Evolutionary conservation across 2,888 invertebrate species (phyloP).

Genomic region (Bellardia bayeri): DNA sequence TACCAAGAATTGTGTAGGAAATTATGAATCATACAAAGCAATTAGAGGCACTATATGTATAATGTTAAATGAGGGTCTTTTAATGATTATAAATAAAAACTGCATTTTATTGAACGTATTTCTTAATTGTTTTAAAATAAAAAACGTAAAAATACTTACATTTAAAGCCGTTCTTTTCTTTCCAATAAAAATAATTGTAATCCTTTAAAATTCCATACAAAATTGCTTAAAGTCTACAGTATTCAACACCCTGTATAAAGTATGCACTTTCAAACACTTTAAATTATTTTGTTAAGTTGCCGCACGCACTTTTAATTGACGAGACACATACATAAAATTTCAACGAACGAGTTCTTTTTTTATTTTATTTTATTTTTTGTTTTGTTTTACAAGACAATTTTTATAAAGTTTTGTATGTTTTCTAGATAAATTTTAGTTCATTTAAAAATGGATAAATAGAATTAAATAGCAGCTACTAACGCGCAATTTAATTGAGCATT

Average conservation of each 20-base stretch:
- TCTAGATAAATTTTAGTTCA: background rate
- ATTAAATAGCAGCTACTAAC: background rate
- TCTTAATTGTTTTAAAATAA: too few species aligned
- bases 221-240: background rate
- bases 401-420: background rate
- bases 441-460: background rate
- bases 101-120: too few species aligned
- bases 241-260: conserved; percentile 37
- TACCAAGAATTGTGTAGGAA: too few species aligned
- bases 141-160: too few species aligned
- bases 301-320: conserved; percentile 34
- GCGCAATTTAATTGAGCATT: conserved; percentile 12
- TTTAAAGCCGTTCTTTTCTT: background rate
- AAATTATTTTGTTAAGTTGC: background rate
- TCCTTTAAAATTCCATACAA: background rate
- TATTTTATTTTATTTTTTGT: background rate
- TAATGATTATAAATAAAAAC: too few species aligned
- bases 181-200: background rate
- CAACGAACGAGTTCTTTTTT: conserved; percentile 16
- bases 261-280: conserved; percentile 5
- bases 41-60: too few species aligned
- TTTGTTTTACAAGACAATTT: conserved; percentile 2
- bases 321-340: conserved; percentile 12
- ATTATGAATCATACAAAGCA: too few species aligned
- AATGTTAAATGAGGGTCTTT: too few species aligned